These are phyloP conservation scores for Colletes collaris DNA, from an alignment of 2,888 invertebrate genomes.

Conservation along the genomic window DNA sequence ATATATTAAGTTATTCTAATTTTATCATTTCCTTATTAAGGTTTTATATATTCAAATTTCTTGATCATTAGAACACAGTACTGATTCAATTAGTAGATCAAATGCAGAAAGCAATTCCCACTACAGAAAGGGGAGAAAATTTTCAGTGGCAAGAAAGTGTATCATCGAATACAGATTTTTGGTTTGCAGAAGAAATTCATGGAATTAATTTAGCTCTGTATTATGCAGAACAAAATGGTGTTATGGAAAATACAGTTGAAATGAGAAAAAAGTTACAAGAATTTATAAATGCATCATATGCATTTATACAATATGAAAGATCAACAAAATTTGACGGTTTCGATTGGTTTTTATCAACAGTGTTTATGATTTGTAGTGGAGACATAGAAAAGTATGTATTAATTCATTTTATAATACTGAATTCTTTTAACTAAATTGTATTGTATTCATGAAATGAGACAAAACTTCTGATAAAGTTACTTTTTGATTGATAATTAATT, in stretches of 20 bases:
- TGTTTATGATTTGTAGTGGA: slow-evolving; percentile 78
- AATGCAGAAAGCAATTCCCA: slow-evolving; percentile 80
- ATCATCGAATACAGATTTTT: slow-evolving; percentile 68
- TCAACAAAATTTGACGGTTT: slow-evolving; percentile 74
- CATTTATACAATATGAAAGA: slow-evolving; percentile 75
- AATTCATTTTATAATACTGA: not conserved
- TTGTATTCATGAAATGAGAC: not conserved
- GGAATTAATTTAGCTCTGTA: slow-evolving; percentile 76
- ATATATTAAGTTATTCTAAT: not conserved
- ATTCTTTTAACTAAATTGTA: not conserved
- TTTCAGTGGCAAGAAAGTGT: slow-evolving; percentile 76
- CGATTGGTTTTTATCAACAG: slow-evolving; percentile 80
- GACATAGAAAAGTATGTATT: slow-evolving; percentile 74
- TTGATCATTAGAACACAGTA: slow-evolving; percentile 68
- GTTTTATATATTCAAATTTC: not conserved
- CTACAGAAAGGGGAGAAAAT: slow-evolving; percentile 77
- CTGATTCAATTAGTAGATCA: slow-evolving; percentile 76
- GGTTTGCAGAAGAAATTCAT: slow-evolving; percentile 77
- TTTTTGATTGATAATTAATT: not conserved
- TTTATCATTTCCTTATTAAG: not conserved
- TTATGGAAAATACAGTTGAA: slow-evolving; percentile 62
- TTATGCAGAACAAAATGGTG: slow-evolving; percentile 74
- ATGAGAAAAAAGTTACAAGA: slow-evolving; percentile 72
- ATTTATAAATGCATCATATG: slow-evolving; percentile 75
- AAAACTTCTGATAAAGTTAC: not conserved